phyloP scores from a whole-genome alignment of 2,888 invertebrate genomes.

The Trichopria drosophilae region DNA sequence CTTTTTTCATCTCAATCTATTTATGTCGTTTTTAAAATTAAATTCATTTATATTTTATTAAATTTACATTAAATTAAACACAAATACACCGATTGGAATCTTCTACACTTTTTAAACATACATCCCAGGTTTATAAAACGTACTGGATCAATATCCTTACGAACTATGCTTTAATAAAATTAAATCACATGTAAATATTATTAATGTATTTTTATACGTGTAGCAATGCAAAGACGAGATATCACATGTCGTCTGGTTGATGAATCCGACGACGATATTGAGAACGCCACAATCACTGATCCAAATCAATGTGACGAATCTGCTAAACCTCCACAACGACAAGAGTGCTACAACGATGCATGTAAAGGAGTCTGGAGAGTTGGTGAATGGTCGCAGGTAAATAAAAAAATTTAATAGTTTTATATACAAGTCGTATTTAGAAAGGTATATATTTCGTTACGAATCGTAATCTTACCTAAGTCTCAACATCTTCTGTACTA shows the following conservation, averaged over 20 bases:
- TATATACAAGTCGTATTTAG: no score
- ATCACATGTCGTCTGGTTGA: conserved; percentile 64
- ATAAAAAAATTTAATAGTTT: conserved; percentile 33
- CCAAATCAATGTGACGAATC: conserved; percentile 70
- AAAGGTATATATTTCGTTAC: not conserved
- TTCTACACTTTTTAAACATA: no score
- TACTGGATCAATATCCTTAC: no score
- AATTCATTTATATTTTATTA: no score
- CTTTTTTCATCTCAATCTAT: no score
- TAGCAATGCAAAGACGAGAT: conserved; percentile 74
- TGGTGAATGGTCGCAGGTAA: conserved; percentile 91
- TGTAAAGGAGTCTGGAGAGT: conserved; percentile 90
- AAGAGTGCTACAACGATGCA: conserved; percentile 79
- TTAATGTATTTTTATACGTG: conserved; percentile 24
- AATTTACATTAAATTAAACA: no score
- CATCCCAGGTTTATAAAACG: no score
- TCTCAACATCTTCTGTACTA: not conserved
- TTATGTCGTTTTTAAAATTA: no score
- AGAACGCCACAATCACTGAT: conserved; percentile 61
- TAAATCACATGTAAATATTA: conserved; percentile 6
- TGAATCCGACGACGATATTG: conserved; percentile 57
- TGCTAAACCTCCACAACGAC: conserved; percentile 74
- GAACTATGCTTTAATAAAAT: no score
- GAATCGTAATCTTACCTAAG: not conserved
- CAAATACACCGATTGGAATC: no score